A percentile compares a stretch with the other conserved stretches of the same genome.
Evolutionary conservation across 2,888 invertebrate genomes (phyloP).

Genomic region (Caenorhabditis sp.): DNA sequence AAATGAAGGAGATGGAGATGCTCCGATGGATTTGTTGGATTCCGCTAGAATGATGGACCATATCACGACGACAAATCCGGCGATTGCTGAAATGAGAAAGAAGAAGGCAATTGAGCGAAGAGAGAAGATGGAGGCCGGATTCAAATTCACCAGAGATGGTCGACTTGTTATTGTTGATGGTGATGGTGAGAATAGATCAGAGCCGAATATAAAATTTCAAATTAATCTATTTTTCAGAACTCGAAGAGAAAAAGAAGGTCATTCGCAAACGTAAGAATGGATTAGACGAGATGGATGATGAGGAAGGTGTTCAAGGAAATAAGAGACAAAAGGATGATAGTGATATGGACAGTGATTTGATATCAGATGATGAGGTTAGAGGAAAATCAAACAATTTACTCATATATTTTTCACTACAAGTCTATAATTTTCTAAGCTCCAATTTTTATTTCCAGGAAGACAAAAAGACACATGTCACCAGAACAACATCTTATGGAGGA

Average conservation of each 20-base stretch:
- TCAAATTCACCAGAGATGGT: slow-evolving; percentile 59
- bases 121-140: slow-evolving; percentile 52
- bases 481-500: slow-evolving; percentile 45
- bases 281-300: slow-evolving; percentile 46
- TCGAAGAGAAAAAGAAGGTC: slow-evolving; percentile 26
- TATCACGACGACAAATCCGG: slow-evolving; percentile 55
- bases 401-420: no score
- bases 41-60: slow-evolving; percentile 52
- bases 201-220: neutral
- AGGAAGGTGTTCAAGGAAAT: slow-evolving; percentile 22
- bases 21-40: slow-evolving; percentile 60
- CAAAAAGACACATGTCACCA: slow-evolving; percentile 19
- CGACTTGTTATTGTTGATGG: slow-evolving; percentile 56
- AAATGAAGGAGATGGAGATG: slow-evolving; percentile 57
- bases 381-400: no score
- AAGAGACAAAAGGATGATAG: slow-evolving; percentile 47
- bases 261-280: slow-evolving; percentile 41
- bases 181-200: slow-evolving; percentile 13
- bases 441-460: slow-evolving; percentile 15
- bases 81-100: slow-evolving; percentile 39
- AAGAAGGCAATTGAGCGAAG: slow-evolving; percentile 42
- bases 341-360: slow-evolving; percentile 46
- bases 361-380: slow-evolving; percentile 30
- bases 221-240: slow-evolving; percentile 23
- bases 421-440: no score